Conservation (phyloP, 64 coral and sea anemone genomes). For the Dendronephthya gigantea region DNA sequence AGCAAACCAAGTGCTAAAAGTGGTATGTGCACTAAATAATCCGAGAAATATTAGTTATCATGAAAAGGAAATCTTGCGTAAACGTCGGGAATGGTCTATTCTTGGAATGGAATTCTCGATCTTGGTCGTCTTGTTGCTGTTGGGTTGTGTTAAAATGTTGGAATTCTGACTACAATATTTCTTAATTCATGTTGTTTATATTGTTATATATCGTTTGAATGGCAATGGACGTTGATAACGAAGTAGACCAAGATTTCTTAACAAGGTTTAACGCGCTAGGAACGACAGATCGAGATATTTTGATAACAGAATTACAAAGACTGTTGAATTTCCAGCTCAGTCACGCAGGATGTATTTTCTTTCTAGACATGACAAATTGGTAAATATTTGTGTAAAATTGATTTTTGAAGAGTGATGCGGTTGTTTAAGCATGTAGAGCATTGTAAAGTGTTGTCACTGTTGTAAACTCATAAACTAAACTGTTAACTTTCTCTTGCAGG, state of each 20-base stretch:
- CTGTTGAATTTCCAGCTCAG: slow-evolving; percentile 92
- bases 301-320: slow-evolving; percentile 73
- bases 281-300: slow-evolving; percentile 82
- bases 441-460: neutral
- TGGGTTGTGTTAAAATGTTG: neutral
- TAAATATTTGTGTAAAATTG: slow-evolving; percentile 12
- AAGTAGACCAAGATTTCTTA: slow-evolving; percentile 83
- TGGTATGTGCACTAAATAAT: no score
- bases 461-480: neutral
- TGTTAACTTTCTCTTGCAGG: neutral
- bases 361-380: slow-evolving; percentile 97
- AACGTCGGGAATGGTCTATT: no score
- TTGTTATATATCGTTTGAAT: neutral
- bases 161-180: neutral
- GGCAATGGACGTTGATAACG: slow-evolving; percentile 85
- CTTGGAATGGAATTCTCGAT: no score
- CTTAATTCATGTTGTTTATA: neutral
- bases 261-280: slow-evolving; percentile 77
- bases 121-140: no score
- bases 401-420: neutral
- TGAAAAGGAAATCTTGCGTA: no score
- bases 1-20: no score
- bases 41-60: no score
- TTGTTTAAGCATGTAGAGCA: neutral
- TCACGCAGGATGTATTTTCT: slow-evolving; percentile 75